These are phyloP conservation scores for Tetranychus urticae DNA, from an alignment of 1,140 invertebrate species.

Conservation along the genomic window DNA sequence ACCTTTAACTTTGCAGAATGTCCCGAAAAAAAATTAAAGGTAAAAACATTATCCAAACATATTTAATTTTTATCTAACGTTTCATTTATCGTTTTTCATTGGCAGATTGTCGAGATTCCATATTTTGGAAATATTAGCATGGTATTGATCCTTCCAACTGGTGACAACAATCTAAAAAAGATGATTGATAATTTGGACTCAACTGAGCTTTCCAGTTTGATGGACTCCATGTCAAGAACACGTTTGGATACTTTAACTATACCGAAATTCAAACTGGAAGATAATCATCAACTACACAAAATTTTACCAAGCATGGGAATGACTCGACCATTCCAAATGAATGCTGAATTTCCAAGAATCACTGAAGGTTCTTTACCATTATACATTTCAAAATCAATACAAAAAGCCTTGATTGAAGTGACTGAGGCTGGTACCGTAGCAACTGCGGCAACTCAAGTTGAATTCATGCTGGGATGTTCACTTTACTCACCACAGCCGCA, in stretches of 20 bases:
- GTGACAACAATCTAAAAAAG: too few species aligned
- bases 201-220: too few species aligned
- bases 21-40: neutral
- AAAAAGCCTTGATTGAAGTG: constrained; percentile 20
- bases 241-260: constrained; percentile 24
- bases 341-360: constrained; percentile 33
- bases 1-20: neutral
- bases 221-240: too few species aligned
- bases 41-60: neutral
- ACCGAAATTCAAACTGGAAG: constrained; percentile 52
- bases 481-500: too few species aligned
- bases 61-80: too few species aligned
- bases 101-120: too few species aligned
- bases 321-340: constrained; percentile 32
- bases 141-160: too few species aligned
- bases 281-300: constrained; percentile 32
- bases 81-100: constrained; percentile 22
- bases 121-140: too few species aligned
- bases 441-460: constrained; percentile 17
- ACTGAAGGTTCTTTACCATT: constrained; percentile 19
- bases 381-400: constrained; percentile 19
- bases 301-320: constrained; percentile 40
- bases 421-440: constrained; percentile 24
- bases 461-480: neutral
- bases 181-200: too few species aligned